These are phyloP conservation scores for Lacerta bilineata DNA, from an alignment of 2,797 vertebrate genomes.

Conservation along the genomic window DNA sequence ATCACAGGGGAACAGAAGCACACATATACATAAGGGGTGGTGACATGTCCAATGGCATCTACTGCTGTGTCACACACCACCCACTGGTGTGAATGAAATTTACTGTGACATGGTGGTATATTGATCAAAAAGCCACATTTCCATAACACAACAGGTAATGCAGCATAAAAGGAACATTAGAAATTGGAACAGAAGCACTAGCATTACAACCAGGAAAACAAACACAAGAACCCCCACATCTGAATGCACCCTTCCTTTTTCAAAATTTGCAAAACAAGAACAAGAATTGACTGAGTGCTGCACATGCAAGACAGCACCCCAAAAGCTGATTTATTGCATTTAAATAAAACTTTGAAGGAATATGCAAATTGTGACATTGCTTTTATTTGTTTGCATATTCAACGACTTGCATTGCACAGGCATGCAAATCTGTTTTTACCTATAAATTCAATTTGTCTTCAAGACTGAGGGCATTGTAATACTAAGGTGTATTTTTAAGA, in stretches of 20 bases:
- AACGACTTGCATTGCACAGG: conserved; percentile 66
- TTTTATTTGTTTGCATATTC: conserved; percentile 74
- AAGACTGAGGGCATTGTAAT: conserved; percentile 62
- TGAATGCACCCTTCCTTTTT: conserved; percentile 22
- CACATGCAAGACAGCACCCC: conserved; percentile 53
- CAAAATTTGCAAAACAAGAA: conserved; percentile 25
- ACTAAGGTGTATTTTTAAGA: conserved; percentile 56
- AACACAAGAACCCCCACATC: too few relatives aligned
- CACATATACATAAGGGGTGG: too few relatives aligned
- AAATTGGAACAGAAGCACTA: too few relatives aligned
- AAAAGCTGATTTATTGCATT: conserved; percentile 64
- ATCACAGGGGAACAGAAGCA: too few relatives aligned
- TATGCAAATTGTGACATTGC: conserved; percentile 74
- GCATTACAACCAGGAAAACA: too few relatives aligned
- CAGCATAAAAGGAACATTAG: too few relatives aligned
- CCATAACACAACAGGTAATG: too few relatives aligned
- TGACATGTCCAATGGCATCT: too few relatives aligned
- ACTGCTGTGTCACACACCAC: too few relatives aligned
- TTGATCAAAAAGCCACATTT: too few relatives aligned
- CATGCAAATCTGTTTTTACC: conserved; percentile 71
- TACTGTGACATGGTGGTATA: too few relatives aligned
- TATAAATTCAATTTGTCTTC: conserved; percentile 68
- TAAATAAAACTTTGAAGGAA: conserved; percentile 67
- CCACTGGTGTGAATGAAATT: too few relatives aligned
- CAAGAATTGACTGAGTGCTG: conserved; percentile 54